Base-by-base conservation (phyloP, 1,140 invertebrate species). In the Pantala flavescens region DNA sequence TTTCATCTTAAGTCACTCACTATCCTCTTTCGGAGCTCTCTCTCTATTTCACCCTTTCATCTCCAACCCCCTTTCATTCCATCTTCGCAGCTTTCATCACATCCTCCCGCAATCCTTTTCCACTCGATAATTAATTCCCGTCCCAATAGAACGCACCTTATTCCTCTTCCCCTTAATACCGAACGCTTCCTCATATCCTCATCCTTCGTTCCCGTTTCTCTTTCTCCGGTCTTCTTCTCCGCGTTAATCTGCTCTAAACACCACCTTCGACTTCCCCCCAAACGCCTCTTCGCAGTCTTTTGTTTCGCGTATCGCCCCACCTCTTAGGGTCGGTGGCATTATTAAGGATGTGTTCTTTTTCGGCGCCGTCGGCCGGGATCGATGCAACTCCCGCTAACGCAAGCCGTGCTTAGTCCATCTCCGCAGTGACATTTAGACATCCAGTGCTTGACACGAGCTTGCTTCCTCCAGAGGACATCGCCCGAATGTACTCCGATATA, bases 111-210 rank as follows among this genome's bases (percentile, higher is more conserved):
- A 63, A 63, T 63, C 49, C 49, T 63, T 63, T 63, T 63, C 49
- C 49, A 63, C 49, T 21, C 49, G 49, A 21, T 63, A 63, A 63
- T 63, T 63, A 63, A 63, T 63, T 63, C 49, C 49, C 49, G n/a
- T 63, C 49, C 49, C 49, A 63, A 63, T 63, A 16, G 49, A 63
- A 63, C 12, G 49, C 3, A 63, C 49, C 49, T 63, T 63, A 3
- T 63, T 63, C 49, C 49, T 21, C 49, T 63, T 12, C 9, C 49
- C n/a, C 49, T 63, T 7, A 19, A 3, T 63, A 16, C 49, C n/a
- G 12, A 63, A 63, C 5, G 5, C 49, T 63, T 63, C 49, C 49
- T 63, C 49, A 12, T 63, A 3, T 63, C 16, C 49, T 63, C 49
- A 1, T 63, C 16, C 49, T 63, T 63, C 49, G 49, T 63, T 19